Base-by-base conservation (phyloP, 2,113 vertebrate genomes). In the Chitala chitala region DNA sequence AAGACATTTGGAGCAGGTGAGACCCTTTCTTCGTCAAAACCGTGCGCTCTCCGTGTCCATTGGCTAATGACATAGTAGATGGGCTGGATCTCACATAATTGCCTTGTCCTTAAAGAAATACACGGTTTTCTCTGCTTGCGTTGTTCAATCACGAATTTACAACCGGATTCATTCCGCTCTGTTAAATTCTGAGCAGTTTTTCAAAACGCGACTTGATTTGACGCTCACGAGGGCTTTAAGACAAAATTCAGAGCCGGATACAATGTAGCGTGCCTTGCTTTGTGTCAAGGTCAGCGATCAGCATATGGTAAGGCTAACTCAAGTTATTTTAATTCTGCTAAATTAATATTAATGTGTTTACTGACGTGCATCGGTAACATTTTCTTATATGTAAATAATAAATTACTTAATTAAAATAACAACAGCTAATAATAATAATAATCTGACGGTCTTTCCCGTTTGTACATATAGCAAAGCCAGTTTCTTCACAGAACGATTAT, bases 1-100 rank as follows among this genome's bases (percentile, higher is more conserved):
- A 75, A 84, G 85, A 74, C 86, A 85, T 86, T 88, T 83, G 56
- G 80, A 86, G 90, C 89, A 91, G 89, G 89, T 91, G 87, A 90
- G 87, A 84, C 82, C 88, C 72, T 70, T 78, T 73, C 73, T 78
- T 76, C 82, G 73, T 69, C 82, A 80, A 82, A 86, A 82, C 82
- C 75, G 79, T 61, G 42, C 31, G 59, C 65, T 86, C 84, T 80
- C 77, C 80, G n/a, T 79, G n/a, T 86, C 84, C 86, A 89, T 87
- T 89, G 85, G 89, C 82, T 83, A 78, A 78, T 74, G 77, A n/a
- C 46, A 61, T 31, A 73, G 77, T 73, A 76, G 69, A 75, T 46
- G 65, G 73, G 82, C 84, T 80, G 81, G 84, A 79, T 81, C 82
- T 83, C 75, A 82, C 80, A 75, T 61, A 59, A 24, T 65, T 72